Evolutionary conservation across 2,888 invertebrate species (phyloP).

Genomic region (Cerceris ruficornis): DNA sequence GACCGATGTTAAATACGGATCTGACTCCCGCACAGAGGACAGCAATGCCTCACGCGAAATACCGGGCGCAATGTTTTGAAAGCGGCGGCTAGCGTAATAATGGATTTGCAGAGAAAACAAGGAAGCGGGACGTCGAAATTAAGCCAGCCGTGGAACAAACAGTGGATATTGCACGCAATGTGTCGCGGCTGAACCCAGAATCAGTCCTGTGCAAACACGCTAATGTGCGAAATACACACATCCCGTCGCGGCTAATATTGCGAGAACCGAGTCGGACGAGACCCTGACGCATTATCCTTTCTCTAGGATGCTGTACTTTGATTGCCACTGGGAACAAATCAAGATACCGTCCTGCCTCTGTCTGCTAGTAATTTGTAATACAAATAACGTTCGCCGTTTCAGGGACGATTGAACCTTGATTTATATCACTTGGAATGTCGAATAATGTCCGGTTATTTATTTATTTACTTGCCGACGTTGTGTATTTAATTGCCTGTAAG

Average conservation of each 20-base stretch:
- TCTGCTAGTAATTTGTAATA: slow-evolving; percentile 16
- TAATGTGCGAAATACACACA: slow-evolving; percentile 81
- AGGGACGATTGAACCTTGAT: slow-evolving; percentile 3
- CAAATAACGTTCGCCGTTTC: slow-evolving; percentile 20
- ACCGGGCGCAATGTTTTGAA: slow-evolving; percentile 12
- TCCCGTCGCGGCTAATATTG: slow-evolving; percentile 71
- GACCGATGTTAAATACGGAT: too few relatives aligned
- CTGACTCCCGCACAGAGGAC: too few relatives aligned
- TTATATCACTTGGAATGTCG: not conserved
- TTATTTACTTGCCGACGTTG: too few relatives aligned
- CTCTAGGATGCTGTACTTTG: slow-evolving; percentile 46
- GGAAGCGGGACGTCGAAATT: slow-evolving; percentile 68
- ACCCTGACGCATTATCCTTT: slow-evolving; percentile 57
- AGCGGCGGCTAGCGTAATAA: slow-evolving; percentile 52
- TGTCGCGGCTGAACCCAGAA: slow-evolving; percentile 69
- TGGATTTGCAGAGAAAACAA: slow-evolving; percentile 74
- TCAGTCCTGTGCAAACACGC: slow-evolving; percentile 77
- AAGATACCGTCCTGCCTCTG: slow-evolving; percentile 40
- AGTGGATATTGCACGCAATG: slow-evolving; percentile 79
- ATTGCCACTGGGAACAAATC: slow-evolving; percentile 48
- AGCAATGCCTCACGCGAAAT: slow-evolving; percentile 4
- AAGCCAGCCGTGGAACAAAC: slow-evolving; percentile 75
- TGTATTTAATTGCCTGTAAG: too few relatives aligned
- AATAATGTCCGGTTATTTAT: not conserved
- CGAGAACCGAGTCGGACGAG: slow-evolving; percentile 57